Conservation (phyloP, 2,113 vertebrate species). For the Onychostruthus taczanowskii region DNA sequence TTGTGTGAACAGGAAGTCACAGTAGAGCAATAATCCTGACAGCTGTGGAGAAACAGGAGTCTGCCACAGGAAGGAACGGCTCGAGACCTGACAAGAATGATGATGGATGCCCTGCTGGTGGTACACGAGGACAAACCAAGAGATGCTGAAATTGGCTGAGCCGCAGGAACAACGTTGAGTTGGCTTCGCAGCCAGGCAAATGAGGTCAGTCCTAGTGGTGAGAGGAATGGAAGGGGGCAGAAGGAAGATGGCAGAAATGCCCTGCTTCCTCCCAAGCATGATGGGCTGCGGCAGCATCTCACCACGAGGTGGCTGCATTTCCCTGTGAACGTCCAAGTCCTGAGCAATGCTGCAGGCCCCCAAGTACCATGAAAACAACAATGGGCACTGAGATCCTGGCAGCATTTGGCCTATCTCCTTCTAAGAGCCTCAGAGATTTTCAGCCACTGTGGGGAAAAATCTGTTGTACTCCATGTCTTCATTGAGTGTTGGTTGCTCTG, state of each 20-base stretch:
- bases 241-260: not conserved
- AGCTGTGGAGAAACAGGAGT: slow-evolving; percentile 66
- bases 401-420: not conserved
- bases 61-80: not conserved
- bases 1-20: slow-evolving; percentile 70
- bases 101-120: slow-evolving; percentile 58
- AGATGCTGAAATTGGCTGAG: slow-evolving; percentile 17
- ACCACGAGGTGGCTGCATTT: slow-evolving; percentile 64
- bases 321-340: not conserved
- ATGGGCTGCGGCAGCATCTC: not conserved
- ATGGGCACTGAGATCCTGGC: not conserved
- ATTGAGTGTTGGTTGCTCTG: not conserved
- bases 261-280: not conserved
- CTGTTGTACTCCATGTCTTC: not conserved
- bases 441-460: not conserved
- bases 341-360: not conserved
- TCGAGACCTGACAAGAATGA: slow-evolving; percentile 64
- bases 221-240: not conserved
- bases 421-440: not conserved
- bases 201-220: not conserved
- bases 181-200: not conserved
- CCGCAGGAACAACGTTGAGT: not conserved
- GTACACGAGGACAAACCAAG: slow-evolving; percentile 14
- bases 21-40: slow-evolving; percentile 70
- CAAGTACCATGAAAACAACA: not conserved